Evolutionary conservation across 2,113 vertebrate species (phyloP), one percentile per base, ranked within the genome.

Genomic region (Tragelaphus imberbis): DNA sequence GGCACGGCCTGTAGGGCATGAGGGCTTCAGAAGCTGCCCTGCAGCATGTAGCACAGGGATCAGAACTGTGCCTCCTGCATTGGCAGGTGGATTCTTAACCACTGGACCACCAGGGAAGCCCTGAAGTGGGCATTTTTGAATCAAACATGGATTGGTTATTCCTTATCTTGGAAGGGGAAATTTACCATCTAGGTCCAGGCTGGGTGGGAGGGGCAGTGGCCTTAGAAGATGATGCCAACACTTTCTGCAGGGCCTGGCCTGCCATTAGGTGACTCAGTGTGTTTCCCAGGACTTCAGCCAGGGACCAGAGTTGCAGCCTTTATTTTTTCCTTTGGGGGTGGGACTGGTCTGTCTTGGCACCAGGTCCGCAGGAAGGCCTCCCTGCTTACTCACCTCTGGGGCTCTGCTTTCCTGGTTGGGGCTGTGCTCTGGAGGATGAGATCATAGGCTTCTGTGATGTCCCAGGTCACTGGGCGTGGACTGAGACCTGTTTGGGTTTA

Each of bases 181-280:
- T 56, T 55, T 88, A 56, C 59, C 44, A 36, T 79, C 79, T 88
- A n/a, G 36, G 23, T 81, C 33, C 40, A 84, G 71, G 59, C 53
- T 71, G 30, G 44, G 63, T 80, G 71, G 82, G 93, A 94, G 79
- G 59, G 17, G 47, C 23, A 55, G 71, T 58, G 65, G 44, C 79
- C 75, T 96, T 96, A 88, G 82, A 85, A 90, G 94, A 88, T 96
- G 95, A 97, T 1, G 14, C 40, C 84, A 92, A 40, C 25, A 55
- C 86, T 97, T 95, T 84, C 82, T 58, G 51, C 36, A 87, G 85
- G 75, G 56, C 88, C 44, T 86, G 88, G 65, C 82, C 79, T 96
- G 40, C 55, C 56, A 91, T 97, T 96, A 97, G 89, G 68, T 98
- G 97, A 97, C 91, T 97, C 97, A 97, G 40, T 92, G 88, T 53